These are phyloP conservation scores for Sesamia inferens DNA, from an alignment of 2,888 invertebrate species.

Conservation along the genomic window DNA sequence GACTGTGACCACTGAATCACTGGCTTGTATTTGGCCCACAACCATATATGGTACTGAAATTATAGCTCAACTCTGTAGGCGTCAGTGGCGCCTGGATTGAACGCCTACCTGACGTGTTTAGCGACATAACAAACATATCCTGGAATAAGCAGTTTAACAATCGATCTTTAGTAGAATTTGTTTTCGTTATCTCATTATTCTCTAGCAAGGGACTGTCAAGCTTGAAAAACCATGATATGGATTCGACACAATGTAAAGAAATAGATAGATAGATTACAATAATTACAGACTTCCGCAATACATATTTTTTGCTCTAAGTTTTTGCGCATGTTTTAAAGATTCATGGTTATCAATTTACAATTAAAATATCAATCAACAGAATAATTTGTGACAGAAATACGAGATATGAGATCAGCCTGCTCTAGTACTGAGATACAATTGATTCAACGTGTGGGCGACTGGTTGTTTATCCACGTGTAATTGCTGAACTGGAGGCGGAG, in stretches of 20 bases:
- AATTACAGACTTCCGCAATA: constrained; percentile 61
- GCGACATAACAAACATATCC: constrained; percentile 13
- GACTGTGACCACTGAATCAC: constrained; percentile 62
- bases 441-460: constrained; percentile 67
- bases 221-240: constrained; percentile 31
- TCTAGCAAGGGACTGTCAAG: constrained; percentile 11
- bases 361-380: constrained; percentile 79
- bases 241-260: constrained; percentile 51
- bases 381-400: constrained; percentile 79
- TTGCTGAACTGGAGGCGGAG: constrained; percentile 57
- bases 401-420: constrained; percentile 80
- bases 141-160: constrained; percentile 16
- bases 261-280: constrained; percentile 42
- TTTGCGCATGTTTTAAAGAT: constrained; percentile 54
- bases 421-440: constrained; percentile 50
- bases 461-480: constrained; percentile 67
- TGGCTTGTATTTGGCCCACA: constrained; percentile 42
- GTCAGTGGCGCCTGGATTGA: constrained; percentile 52
- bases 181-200: neutral
- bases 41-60: constrained; percentile 60
- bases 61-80: constrained; percentile 53
- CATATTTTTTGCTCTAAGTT: constrained; percentile 56
- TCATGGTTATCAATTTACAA: constrained; percentile 77
- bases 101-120: constrained; percentile 49
- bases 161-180: constrained; percentile 7